These are phyloP conservation scores for Acomys russatus DNA, from an alignment of 2,797 vertebrate species.

Conservation along the genomic window DNA sequence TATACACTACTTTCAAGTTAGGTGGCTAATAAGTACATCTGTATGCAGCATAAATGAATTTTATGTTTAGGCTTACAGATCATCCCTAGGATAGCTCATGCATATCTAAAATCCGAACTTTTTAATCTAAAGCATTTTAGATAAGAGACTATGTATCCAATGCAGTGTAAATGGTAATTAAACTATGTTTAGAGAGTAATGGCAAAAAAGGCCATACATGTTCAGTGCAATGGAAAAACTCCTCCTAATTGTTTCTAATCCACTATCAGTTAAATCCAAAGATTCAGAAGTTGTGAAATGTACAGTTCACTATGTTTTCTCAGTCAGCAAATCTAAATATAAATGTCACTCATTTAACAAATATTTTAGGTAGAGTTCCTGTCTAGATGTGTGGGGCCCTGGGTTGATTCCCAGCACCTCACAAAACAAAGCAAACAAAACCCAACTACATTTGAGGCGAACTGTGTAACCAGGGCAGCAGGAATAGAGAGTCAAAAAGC, in stretches of 20 bases:
- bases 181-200: not conserved
- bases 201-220: not conserved
- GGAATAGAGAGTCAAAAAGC: not conserved
- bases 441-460: slow-evolving; percentile 31
- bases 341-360: slow-evolving; percentile 13
- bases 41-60: not conserved
- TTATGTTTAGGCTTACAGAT: not conserved
- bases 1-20: not conserved
- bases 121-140: not conserved
- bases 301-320: slow-evolving; percentile 20
- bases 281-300: not conserved
- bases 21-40: not conserved
- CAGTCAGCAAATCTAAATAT: slow-evolving; percentile 2
- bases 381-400: not conserved
- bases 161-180: not conserved
- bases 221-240: not conserved
- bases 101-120: not conserved
- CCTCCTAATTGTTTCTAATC: not conserved
- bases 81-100: not conserved
- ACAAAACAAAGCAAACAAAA: not conserved
- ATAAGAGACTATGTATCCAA: not conserved
- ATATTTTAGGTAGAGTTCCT: slow-evolving; percentile 13
- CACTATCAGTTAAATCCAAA: not conserved
- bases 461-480: not conserved
- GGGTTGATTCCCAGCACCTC: not conserved